phyloP scores from a whole-genome alignment of 1,140 invertebrate species.

The Leptinotarsa undecemlineata region DNA sequence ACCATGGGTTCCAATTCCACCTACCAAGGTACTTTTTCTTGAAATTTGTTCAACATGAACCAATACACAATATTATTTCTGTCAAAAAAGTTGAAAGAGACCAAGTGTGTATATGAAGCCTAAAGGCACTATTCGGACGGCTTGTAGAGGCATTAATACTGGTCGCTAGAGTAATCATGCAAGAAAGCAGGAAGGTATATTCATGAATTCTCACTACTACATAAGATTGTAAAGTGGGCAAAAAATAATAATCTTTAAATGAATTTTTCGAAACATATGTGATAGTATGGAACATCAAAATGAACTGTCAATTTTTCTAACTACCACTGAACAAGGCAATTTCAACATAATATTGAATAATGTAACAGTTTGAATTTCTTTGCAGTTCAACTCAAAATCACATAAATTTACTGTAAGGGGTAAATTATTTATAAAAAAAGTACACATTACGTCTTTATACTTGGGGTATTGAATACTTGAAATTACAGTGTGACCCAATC shows the following conservation, averaged over 20 bases:
- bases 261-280: background rate
- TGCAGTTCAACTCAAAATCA: no score
- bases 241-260: background rate
- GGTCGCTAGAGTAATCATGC: background rate
- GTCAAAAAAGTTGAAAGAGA: background rate
- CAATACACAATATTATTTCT: background rate
- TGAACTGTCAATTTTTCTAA: no score
- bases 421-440: no score
- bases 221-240: background rate
- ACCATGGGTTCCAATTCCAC: no score
- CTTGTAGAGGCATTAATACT: conserved; percentile 15
- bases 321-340: no score
- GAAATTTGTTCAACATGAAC: background rate
- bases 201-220: background rate
- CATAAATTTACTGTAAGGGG: no score
- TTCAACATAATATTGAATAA: no score
- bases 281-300: background rate
- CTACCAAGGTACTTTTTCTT: no score
- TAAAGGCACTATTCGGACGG: conserved; percentile 37
- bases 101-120: conserved; percentile 23
- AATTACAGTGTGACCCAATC: no score
- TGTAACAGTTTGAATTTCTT: no score
- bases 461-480: no score
- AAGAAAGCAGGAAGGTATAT: background rate
- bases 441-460: no score